A percentile compares a stretch with the other conserved stretches of the same genome.
phyloP scores from a whole-genome alignment of 2,113 vertebrate genomes.

The Alosa alosa region DNA sequence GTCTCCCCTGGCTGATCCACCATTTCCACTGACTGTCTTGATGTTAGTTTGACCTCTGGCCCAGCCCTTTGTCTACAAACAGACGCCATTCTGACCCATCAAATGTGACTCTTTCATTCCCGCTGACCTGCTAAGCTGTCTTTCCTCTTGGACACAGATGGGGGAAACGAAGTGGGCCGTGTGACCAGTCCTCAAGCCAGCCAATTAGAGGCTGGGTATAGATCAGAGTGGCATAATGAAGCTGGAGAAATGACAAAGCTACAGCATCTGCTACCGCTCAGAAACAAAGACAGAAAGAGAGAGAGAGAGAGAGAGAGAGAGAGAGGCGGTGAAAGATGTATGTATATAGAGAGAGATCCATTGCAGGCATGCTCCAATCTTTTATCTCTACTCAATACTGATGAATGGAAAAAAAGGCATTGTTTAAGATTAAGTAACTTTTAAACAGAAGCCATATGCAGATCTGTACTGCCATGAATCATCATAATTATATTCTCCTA shows the following conservation, averaged over 20 bases:
- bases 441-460: background rate
- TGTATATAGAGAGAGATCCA: background rate
- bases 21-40: conserved; percentile 69
- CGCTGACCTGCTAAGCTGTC: conserved; percentile 75
- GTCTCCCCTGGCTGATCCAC: conserved; percentile 63
- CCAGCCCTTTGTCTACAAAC: conserved; percentile 61
- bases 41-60: conserved; percentile 77
- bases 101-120: conserved; percentile 82
- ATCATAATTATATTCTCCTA: no score
- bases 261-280: conserved; percentile 70
- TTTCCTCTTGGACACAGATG: conserved; percentile 67
- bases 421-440: background rate
- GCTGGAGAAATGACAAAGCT: conserved; percentile 84
- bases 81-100: conserved; percentile 76
- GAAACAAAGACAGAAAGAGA: conserved; percentile 38
- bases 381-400: background rate
- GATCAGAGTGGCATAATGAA: conserved; percentile 78
- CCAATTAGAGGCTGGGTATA: conserved; percentile 72
- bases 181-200: conserved; percentile 73
- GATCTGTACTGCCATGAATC: background rate
- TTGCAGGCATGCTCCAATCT: no score
- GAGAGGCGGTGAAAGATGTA: background rate
- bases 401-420: background rate
- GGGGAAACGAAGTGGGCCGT: conserved; percentile 83
- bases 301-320: background rate